Evolutionary conservation across 2,113 vertebrate species (phyloP).

Genomic region (Misgurnus mizolepis): DNA sequence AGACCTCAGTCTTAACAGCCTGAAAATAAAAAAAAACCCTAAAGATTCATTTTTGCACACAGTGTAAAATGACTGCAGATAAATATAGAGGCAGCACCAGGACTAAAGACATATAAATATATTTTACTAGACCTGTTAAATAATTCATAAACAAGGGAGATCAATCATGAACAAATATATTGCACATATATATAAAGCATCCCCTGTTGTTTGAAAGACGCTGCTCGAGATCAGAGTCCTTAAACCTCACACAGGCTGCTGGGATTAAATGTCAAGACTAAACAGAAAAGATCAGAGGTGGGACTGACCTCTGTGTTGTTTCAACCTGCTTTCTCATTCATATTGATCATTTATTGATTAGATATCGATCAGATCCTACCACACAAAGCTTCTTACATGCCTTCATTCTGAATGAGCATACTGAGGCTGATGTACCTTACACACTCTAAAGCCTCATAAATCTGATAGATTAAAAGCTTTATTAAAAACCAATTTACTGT

Average conservation of each 20-base stretch:
- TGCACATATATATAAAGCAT: not conserved
- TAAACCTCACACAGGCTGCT: not conserved
- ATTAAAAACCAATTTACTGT: conserved; percentile 78
- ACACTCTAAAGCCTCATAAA: conserved; percentile 56
- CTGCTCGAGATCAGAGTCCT: not conserved
- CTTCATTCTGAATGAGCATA: not conserved
- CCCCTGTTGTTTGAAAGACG: not conserved
- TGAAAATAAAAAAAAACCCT: not conserved
- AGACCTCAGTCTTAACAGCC: not conserved
- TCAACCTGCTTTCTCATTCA: not conserved
- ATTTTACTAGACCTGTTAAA: not conserved
- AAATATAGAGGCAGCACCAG: conserved; percentile 25
- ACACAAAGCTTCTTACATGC: not conserved
- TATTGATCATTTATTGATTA: conserved; percentile 24
- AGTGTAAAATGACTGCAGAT: not conserved
- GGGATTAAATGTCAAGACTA: not conserved
- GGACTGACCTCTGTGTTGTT: conserved; percentile 10
- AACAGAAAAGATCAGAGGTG: not conserved
- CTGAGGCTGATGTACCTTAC: not conserved
- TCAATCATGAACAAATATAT: not conserved
- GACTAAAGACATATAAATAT: conserved; percentile 31
- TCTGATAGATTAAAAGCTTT: conserved; percentile 71
- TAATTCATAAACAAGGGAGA: not conserved
- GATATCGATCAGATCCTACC: not conserved
- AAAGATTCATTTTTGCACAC: conserved; percentile 28